These are phyloP conservation scores for Propithecus deckenii DNA, from an alignment of 2,797 vertebrate species.

Conservation along the genomic window DNA sequence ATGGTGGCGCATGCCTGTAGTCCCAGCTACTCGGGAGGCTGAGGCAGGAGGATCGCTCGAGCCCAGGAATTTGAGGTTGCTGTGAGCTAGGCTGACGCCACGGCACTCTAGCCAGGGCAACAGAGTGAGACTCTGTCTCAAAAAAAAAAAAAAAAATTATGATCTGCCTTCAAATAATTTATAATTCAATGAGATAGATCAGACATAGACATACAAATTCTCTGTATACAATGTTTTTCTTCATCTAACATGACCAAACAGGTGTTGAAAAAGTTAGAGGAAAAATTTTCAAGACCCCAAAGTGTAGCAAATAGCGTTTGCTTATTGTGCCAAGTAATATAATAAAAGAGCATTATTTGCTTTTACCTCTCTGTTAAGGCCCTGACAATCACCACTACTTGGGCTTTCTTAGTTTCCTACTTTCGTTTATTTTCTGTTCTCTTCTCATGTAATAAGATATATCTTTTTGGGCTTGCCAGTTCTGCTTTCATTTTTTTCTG, in stretches of 20 bases:
- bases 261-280: slow-evolving; percentile 21
- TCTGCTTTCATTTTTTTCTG: slow-evolving; percentile 53
- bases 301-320: not conserved
- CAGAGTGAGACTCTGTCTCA: too few relatives aligned
- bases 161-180: not conserved
- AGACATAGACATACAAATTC: not conserved
- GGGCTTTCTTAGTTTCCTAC: slow-evolving; percentile 49
- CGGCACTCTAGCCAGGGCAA: too few relatives aligned
- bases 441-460: slow-evolving; percentile 56
- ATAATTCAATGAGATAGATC: not conserved
- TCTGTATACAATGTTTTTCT: not conserved
- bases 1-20: too few relatives aligned
- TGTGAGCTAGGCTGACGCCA: too few relatives aligned
- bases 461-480: slow-evolving; percentile 60
- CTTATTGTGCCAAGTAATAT: slow-evolving; percentile 28
- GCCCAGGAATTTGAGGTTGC: too few relatives aligned
- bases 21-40: too few relatives aligned
- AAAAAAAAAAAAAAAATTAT: too few relatives aligned
- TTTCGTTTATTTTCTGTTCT: slow-evolving; percentile 71
- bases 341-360: slow-evolving; percentile 8
- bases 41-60: too few relatives aligned
- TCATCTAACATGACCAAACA: slow-evolving; percentile 33
- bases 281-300: slow-evolving; percentile 25
- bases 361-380: slow-evolving; percentile 37
- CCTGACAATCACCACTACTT: not conserved